Base-by-base conservation (phyloP, 1,140 invertebrate genomes). In the Steinernema khuongi region DNA sequence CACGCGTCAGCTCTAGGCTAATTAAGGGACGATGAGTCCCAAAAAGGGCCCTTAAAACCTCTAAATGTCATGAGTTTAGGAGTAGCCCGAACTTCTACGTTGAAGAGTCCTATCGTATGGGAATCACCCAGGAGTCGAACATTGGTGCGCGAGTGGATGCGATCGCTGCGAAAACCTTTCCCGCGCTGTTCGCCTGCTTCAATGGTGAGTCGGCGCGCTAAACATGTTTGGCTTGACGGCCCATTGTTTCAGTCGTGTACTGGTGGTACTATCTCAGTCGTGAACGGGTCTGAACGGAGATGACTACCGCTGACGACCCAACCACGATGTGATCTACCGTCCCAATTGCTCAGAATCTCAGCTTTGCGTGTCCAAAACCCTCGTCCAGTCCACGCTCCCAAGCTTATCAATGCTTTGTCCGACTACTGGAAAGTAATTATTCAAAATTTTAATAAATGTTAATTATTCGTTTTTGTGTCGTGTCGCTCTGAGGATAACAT, bases 231-330 rank as follows among this genome's bases (percentile, higher is more conserved):
- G 0, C 1, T 11, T 29, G 26, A 7, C n/a, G 30, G 28, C 11
- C 26, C 33, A 18, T 28, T 19, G 29, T 76, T 82, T 78, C 36
- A 83, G 81, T 83, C 7, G 67, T 83, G 22, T 83, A 83, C 71
- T 83, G 81, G 81, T 83, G 82, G 81, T 83, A 84, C 60, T 83
- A 83, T 72, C 43, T 83, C 31, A 84, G 74, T 44, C 60, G 74
- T 22, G 44, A 50, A 32, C 33, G 69, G 41, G 32, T 74, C 26
- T 69, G 30, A 31, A 36, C 11, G 18, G 68, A 31, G 41, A 22
- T 7, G 19, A 26, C 66, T 19, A 67, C 4, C 4, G 7, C 19
- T 4, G 11, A 69, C 2, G 11, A 36, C 4, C 30, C 11, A 36
- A n/a, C 31, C 68, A 69, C 50, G 26, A 41, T 60, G 22, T 60